A percentile compares a stretch with the other conserved stretches of the same genome.
Conservation (phyloP, 2,797 vertebrate genomes). For the Gymnodraco acuticeps region DNA sequence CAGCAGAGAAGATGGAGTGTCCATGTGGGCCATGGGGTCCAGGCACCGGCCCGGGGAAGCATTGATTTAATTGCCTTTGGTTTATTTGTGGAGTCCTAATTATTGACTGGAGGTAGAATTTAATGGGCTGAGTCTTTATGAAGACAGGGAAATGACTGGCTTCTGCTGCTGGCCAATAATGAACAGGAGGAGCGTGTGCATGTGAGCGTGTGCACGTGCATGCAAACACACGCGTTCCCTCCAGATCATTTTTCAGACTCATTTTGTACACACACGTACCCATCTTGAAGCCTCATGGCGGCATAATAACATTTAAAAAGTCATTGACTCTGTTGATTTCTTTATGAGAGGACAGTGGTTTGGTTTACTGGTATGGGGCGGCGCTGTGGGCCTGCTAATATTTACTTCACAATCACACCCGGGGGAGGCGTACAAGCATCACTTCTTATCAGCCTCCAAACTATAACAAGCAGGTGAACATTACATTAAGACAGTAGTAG, state of each 20-base stretch:
- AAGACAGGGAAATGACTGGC: constrained; percentile 94
- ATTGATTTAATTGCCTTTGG: constrained; percentile 99
- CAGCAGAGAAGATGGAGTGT: constrained; percentile 86
- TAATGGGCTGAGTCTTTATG: constrained; percentile 97
- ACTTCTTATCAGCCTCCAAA: constrained; percentile 81
- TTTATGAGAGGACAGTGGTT: constrained; percentile 90
- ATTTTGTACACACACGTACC: constrained; percentile 86
- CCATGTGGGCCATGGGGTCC: constrained; percentile 92
- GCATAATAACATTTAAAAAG: constrained; percentile 96
- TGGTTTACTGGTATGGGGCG: constrained; percentile 89
- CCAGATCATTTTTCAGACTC: constrained; percentile 94
- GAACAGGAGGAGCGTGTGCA: constrained; percentile 84
- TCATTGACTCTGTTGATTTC: constrained; percentile 92
- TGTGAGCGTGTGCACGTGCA: constrained; percentile 76
- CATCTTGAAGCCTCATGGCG: constrained; percentile 85
- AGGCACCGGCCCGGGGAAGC: constrained; percentile 86
- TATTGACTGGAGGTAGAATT: constrained; percentile 99
- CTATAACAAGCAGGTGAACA: constrained; percentile 82
- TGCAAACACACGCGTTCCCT: constrained; percentile 80
- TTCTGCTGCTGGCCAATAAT: constrained; percentile 92
- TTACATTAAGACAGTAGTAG: constrained; percentile 67
- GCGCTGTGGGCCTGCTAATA: constrained; percentile 81
- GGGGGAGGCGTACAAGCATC: constrained; percentile 78
- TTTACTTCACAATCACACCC: constrained; percentile 78
- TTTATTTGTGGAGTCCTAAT: constrained; percentile 99